Evolutionary conservation across 2,888 invertebrate species (phyloP), one percentile per base, ranked within the genome.

Genomic region (Tiliacea aurago): DNA sequence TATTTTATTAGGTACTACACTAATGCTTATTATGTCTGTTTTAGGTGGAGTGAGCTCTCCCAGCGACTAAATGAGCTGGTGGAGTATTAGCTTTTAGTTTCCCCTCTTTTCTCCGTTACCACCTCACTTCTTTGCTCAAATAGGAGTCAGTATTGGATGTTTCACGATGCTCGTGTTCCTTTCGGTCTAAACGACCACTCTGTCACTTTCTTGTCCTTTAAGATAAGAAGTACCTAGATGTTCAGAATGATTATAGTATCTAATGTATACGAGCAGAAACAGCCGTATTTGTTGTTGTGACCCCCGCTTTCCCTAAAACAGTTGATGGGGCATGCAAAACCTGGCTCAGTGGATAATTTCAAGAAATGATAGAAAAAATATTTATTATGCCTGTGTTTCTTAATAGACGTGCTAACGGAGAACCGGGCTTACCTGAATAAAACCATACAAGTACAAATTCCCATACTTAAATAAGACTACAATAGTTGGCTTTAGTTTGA

Each of bases 361-460:
- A 18, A 28, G 20, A 69, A 64, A 49, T 5, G 41, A 56, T n/a
- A 33, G 13, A 43, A 55, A 11, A 49, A 6, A 18, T 23, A 18
- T 53, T 61, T 69, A 45, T 45, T 28, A 71, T 20, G 64, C 72
- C 68, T 77, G 65, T 77, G 65, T 47, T 72, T 58, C 5, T 4
- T 55, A 37, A 49, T 62, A 37, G 70, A 45, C 59, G 83, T 78
- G 78, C 53, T 80, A 78, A 59, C 69, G 78, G 78, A 78, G 78
- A 80, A 73, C 78, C 68, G 66, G 79, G 69, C 65, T 47, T 47
- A 73, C 33, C 43, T 63, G 18, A 51, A 71, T 11, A 18, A 13
- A 62, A 71, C 11, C 6, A 70, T 43, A 51, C 33, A 51, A 83
- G 80, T 80, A 80, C 80, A 80, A 80, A 80, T 49, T 58, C 13